Evolutionary conservation across 1,140 invertebrate species (phyloP).

Genomic region (Heterodera carotae): DNA sequence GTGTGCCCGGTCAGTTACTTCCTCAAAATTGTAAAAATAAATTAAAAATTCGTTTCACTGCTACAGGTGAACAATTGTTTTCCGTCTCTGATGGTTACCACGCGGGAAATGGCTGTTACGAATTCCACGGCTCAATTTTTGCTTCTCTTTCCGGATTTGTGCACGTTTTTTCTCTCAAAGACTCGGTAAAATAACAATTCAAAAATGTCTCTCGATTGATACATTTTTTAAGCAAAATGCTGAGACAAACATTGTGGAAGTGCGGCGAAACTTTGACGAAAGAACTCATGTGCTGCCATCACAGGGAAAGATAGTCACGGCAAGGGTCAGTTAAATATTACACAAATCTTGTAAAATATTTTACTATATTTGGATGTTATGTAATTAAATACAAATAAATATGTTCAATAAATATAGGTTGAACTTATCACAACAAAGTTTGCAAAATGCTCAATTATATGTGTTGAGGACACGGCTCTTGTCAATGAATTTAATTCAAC

Average conservation of each 20-base stretch:
- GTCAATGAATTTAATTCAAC: conserved; percentile 51
- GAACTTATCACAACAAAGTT: conserved; percentile 39
- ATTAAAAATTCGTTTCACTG: background rate
- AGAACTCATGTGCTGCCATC: conserved; percentile 45
- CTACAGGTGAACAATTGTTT: conserved; percentile 44
- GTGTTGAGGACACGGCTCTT: conserved; percentile 50
- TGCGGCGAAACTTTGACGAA: conserved; percentile 45
- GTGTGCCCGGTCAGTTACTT: conserved; percentile 28
- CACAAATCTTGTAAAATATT: no score
- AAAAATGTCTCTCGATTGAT: background rate
- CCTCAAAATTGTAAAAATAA: conserved; percentile 1
- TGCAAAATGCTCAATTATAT: conserved; percentile 57
- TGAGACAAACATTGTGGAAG: conserved; percentile 47
- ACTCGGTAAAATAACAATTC: conserved; percentile 32
- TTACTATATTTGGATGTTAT: no score
- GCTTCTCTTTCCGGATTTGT: conserved; percentile 45
- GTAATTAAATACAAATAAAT: background rate
- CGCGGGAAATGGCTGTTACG: conserved; percentile 51
- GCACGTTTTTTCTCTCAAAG: conserved; percentile 35
- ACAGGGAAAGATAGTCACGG: conserved; percentile 45
- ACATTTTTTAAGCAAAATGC: conserved; percentile 34
- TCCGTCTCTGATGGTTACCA: conserved; percentile 42
- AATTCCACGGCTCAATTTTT: conserved; percentile 44
- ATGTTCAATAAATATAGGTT: conserved; percentile 22
- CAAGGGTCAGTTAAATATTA: conserved; percentile 28